phyloP scores from a whole-genome alignment of 2,113 vertebrate genomes.

The Lamprologus ornatipinnis region DNA sequence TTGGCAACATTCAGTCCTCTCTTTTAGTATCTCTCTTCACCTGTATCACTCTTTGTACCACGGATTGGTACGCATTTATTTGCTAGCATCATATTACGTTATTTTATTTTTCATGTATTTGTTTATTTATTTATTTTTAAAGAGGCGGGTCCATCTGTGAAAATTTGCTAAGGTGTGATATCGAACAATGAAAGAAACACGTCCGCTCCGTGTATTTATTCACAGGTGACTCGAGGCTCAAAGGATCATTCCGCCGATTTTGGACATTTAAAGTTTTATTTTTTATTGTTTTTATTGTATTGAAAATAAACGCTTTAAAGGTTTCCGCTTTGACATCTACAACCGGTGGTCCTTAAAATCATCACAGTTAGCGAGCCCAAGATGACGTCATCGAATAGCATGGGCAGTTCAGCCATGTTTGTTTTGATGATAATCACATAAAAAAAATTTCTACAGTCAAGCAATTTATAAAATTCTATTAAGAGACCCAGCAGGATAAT shows the following conservation, averaged over 20 bases:
- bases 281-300: fast-evolving
- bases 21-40: neutral
- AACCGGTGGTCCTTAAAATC: neutral
- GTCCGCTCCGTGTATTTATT: neutral
- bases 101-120: neutral
- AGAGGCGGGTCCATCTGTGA: neutral
- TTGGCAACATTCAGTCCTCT: neutral
- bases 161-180: neutral
- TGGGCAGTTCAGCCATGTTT: neutral
- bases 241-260: neutral
- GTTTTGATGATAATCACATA: neutral
- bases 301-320: neutral
- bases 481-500: neutral
- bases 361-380: neutral
- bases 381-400: neutral
- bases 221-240: neutral
- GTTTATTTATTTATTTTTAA: neutral
- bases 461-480: neutral
- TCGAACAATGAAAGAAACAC: neutral
- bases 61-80: neutral
- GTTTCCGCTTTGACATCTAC: neutral
- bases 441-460: fast-evolving
- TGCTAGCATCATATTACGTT: neutral
- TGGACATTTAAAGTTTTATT: neutral
- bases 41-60: neutral